Evolutionary conservation across 2,888 invertebrate genomes (phyloP).

Genomic region (Tenthredo mesomela): DNA sequence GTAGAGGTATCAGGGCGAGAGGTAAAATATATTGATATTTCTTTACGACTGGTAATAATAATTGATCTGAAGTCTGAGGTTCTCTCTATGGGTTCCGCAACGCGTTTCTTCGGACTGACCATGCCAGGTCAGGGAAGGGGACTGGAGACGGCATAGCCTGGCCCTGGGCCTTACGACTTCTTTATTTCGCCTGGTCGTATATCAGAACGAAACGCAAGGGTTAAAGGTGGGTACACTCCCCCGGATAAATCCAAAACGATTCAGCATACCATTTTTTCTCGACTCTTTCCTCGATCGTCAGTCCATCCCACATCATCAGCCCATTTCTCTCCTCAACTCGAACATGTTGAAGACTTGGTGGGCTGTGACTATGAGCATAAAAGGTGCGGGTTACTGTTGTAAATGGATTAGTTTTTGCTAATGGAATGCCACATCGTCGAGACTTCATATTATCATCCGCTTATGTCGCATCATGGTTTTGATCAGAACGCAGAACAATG

Average conservation of each 20-base stretch:
- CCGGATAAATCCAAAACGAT: conserved; percentile 59
- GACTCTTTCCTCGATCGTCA: neutral
- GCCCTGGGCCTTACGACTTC: conserved; percentile 67
- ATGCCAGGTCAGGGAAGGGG: conserved; percentile 22
- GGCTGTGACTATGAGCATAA: neutral
- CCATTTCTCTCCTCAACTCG: neutral
- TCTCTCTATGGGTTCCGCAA: conserved; percentile 33
- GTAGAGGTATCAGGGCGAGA: conserved; percentile 16
- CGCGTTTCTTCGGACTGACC: neutral
- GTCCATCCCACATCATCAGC: neutral
- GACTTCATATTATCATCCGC: neutral
- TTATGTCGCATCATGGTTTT: neutral
- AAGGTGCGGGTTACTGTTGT: no score
- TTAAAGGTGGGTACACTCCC: conserved; percentile 66
- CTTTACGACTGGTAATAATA: conserved; percentile 72
- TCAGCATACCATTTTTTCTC: neutral
- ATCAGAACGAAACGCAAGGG: conserved; percentile 70
- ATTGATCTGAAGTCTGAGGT: conserved; percentile 63
- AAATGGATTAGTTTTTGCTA: neutral
- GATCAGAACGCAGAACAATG: neutral
- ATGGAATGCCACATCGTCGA: neutral
- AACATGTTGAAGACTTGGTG: neutral
- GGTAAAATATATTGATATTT: conserved; percentile 69
- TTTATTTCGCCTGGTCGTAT: conserved; percentile 69
- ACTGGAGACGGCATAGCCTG: conserved; percentile 13